Conservation (phyloP, 2,797 vertebrate genomes). For the Cygnus olor region DNA sequence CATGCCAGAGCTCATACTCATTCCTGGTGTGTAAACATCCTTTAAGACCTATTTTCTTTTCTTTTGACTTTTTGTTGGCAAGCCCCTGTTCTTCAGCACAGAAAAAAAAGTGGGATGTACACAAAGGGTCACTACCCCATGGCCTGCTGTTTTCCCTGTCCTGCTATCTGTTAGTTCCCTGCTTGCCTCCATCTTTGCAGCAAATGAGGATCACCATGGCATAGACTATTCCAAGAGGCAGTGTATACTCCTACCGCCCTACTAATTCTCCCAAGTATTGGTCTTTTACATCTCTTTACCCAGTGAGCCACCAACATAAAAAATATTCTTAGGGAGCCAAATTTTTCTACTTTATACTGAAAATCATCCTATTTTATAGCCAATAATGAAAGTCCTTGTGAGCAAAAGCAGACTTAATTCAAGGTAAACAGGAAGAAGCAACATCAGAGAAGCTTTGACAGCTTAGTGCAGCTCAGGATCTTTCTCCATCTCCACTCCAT, state of each 20-base stretch:
- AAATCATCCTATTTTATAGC: neutral
- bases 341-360: neutral
- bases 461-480: neutral
- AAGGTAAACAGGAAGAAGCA: neutral
- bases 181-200: too few relatives aligned
- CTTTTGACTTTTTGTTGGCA: neutral
- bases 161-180: neutral
- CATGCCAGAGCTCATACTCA: neutral
- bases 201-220: accelerated
- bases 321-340: neutral
- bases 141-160: neutral
- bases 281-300: neutral
- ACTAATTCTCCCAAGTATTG: neutral
- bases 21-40: neutral
- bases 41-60: neutral
- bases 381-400: neutral
- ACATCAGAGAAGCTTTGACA: neutral
- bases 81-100: neutral
- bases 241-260: neutral
- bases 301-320: neutral
- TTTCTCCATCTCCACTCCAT: neutral
- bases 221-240: neutral
- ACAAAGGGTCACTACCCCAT: neutral
- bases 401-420: neutral
- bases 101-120: neutral